These are phyloP conservation scores for Patiria pectinifera DNA, from an alignment of 53 echinoderm and acorn worm genomes.

Conservation along the genomic window DNA sequence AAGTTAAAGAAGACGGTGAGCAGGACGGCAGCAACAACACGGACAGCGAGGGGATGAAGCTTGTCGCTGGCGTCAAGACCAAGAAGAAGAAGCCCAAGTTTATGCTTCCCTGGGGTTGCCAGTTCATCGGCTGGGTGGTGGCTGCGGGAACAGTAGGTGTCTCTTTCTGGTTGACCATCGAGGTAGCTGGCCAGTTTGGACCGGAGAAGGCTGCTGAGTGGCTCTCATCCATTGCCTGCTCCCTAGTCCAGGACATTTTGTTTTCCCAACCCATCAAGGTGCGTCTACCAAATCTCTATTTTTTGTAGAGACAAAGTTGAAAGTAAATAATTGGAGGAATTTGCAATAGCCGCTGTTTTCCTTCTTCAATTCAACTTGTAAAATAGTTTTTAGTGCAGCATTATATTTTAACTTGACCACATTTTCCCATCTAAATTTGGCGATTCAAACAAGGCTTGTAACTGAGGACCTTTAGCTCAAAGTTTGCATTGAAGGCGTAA, in stretches of 20 bases:
- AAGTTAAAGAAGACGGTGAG: background rate
- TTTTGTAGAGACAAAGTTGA: too few relatives aligned
- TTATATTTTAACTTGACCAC: too few relatives aligned
- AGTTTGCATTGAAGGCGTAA: too few relatives aligned
- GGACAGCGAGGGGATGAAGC: slow-evolving; percentile 64
- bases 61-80: slow-evolving; percentile 72
- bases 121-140: slow-evolving; percentile 74
- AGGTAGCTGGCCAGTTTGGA: slow-evolving; percentile 82
- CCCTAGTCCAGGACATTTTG: slow-evolving; percentile 80
- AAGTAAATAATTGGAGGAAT: too few relatives aligned
- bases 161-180: slow-evolving; percentile 83
- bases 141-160: slow-evolving; percentile 69
- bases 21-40: slow-evolving; percentile 10
- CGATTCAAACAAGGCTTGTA: too few relatives aligned
- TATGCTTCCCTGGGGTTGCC: slow-evolving; percentile 78
- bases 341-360: too few relatives aligned
- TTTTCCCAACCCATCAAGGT: slow-evolving; percentile 90
- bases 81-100: slow-evolving; percentile 81
- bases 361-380: too few relatives aligned
- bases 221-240: slow-evolving; percentile 78
- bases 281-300: background rate
- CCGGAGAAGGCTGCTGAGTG: slow-evolving; percentile 83
- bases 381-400: too few relatives aligned
- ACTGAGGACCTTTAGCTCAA: too few relatives aligned
- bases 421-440: too few relatives aligned